Base-by-base conservation (phyloP, 1,140 invertebrate genomes). In the Polyergus mexicanus region DNA sequence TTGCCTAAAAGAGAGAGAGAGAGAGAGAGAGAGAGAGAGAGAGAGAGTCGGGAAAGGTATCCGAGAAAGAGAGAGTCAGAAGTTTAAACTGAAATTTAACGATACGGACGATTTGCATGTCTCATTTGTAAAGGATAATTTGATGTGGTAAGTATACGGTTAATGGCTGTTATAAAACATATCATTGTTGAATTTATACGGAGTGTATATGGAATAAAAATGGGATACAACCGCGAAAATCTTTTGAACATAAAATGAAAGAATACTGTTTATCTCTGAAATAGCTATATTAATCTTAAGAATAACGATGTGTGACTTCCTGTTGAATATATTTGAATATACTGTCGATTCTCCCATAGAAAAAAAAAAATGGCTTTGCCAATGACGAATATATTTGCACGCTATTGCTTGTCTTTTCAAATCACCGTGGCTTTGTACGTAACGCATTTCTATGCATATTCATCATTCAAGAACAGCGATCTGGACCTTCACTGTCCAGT, bases 371-470 rank as follows among this genome's bases (percentile, higher is more conserved):
- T 32, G 11, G 11, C 2, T 32, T 63, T 16, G 28, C 6, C 60
- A 28, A 32, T 63, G 11, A 63, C 28, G 16, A 32, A 32, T 63
- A 62, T 25, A 16, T 63, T 63, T 63, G 60, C 28, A 32, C 28
- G 16, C 28, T 63, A 25, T 32, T 28, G 25, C 5, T 32, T 63
- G 16, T 32, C 6, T 63, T 63, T 66, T 66, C 2, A 66, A 66
- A 66, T 38, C 32, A 63, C 5, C 60, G 16, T 63, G 35, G 5
- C 47, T 51, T 51, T 51, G 16, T 7, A 63, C 25, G 13, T 1
- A 28, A 62, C 25, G 16, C 28, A 5, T 32, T 63, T 66, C n/a
- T 66, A 38, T 66, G 41, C 32, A 65, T 65, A 65, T 66, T 38
- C 4, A 66, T 66, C 10, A 66, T 66, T 8, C 63, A 66, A 66